Percentiles rank a stretch among this genome's conserved stretches.
Evolutionary conservation across 2,113 vertebrate species (phyloP).

Genomic region (Macroglossus sobrinus): DNA sequence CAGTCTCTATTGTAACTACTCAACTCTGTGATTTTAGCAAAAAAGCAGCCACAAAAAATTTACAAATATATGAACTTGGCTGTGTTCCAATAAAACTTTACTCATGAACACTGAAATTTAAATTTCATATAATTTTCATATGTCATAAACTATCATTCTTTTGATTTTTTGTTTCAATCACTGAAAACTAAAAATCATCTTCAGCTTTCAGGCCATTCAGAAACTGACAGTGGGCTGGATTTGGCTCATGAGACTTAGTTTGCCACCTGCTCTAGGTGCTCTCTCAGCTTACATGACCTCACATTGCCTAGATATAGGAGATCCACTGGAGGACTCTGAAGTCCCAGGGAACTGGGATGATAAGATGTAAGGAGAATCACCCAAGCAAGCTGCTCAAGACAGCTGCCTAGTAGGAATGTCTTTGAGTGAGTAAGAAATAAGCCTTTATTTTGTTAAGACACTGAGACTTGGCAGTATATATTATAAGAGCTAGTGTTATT

Average conservation of each 20-base stretch:
- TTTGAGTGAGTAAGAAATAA: background rate
- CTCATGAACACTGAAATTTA: background rate
- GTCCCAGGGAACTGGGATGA: background rate
- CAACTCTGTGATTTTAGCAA: background rate
- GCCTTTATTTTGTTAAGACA: background rate
- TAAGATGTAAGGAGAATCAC: background rate
- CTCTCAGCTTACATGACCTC: background rate
- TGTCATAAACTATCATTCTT: background rate
- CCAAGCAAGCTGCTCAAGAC: background rate
- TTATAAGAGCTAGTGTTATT: background rate
- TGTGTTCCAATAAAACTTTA: background rate
- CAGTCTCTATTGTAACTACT: background rate
- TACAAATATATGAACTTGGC: background rate
- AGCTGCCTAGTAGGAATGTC: background rate
- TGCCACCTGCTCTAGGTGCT: background rate
- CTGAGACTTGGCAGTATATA: background rate
- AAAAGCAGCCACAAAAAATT: background rate
- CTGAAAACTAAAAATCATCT: background rate
- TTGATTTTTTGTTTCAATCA: background rate
- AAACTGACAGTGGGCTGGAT: background rate
- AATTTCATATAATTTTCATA: background rate
- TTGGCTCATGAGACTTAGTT: background rate
- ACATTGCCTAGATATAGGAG: background rate
- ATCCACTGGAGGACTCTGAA: too few relatives aligned
- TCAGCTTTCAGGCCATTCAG: background rate